A percentile compares a stretch with the other conserved stretches of the same genome.
Conservation (phyloP, 2,113 vertebrate species). For the Tauraco erythrolophus region DNA sequence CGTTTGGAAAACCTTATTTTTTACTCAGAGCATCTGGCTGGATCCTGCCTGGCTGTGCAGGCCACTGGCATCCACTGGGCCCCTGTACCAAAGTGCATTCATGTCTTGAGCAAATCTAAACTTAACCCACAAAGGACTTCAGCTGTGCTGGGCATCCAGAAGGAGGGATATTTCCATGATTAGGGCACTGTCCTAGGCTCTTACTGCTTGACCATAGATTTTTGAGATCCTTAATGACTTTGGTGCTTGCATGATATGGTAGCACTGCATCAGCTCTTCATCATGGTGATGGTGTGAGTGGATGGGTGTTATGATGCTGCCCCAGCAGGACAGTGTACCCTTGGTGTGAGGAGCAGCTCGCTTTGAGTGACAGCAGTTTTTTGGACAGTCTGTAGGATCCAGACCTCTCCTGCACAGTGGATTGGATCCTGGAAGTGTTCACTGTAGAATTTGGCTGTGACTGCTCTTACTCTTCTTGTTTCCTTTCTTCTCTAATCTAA, state of each 20-base stretch:
- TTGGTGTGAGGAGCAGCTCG: not conserved
- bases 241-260: not conserved
- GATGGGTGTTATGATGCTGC: not conserved
- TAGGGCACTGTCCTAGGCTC: not conserved
- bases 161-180: accelerated
- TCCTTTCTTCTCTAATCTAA: not conserved
- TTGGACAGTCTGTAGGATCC: not conserved
- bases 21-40: accelerated
- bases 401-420: not conserved
- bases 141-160: accelerated
- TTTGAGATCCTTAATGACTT: not conserved
- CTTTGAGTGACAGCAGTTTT: not conserved
- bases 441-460: not conserved
- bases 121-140: not conserved
- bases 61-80: not conserved
- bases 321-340: not conserved
- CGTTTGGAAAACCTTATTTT: not conserved
- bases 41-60: not conserved
- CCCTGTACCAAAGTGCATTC: not conserved
- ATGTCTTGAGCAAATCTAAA: not conserved
- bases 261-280: accelerated
- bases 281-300: not conserved
- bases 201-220: not conserved
- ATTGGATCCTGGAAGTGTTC: not conserved
- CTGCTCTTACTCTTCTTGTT: not conserved